These are phyloP conservation scores for Sander lucioperca DNA, from an alignment of 2,113 vertebrate genomes.

Conservation along the genomic window DNA sequence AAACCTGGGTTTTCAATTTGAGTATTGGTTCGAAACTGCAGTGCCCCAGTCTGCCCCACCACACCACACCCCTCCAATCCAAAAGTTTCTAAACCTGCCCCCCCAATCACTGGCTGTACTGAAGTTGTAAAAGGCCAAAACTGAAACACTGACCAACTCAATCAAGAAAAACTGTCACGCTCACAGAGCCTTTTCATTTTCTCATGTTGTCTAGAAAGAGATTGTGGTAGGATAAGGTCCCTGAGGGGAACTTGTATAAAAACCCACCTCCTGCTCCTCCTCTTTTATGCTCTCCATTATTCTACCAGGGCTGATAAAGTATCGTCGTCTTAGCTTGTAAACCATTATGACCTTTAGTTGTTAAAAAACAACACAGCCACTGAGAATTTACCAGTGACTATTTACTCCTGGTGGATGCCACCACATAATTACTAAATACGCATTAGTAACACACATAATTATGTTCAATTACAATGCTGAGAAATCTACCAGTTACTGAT, in stretches of 20 bases:
- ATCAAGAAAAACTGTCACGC: slow-evolving; percentile 16
- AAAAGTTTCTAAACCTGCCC: neutral
- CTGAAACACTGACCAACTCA: slow-evolving; percentile 23
- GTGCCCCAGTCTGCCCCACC: neutral
- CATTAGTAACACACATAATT: slow-evolving; percentile 14
- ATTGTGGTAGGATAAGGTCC: slow-evolving; percentile 63
- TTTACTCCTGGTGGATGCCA: slow-evolving; percentile 5
- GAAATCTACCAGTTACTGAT: neutral
- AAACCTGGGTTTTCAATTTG: neutral
- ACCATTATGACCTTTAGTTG: slow-evolving; percentile 72
- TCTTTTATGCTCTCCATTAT: slow-evolving; percentile 67
- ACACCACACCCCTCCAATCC: neutral
- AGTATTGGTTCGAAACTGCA: too few species aligned
- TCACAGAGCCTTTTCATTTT: slow-evolving; percentile 56
- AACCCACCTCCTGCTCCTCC: slow-evolving; percentile 48
- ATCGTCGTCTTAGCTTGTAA: slow-evolving; percentile 69
- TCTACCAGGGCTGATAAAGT: slow-evolving; percentile 59
- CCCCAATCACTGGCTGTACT: neutral
- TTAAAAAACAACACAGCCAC: slow-evolving; percentile 30
- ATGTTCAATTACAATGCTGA: neutral
- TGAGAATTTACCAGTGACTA: slow-evolving; percentile 27
- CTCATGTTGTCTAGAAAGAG: slow-evolving; percentile 54
- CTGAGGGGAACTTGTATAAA: slow-evolving; percentile 55
- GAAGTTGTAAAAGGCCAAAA: slow-evolving; percentile 43
- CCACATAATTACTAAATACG: slow-evolving; percentile 21